Percentiles rank a stretch among this genome's conserved stretches.
Conservation (phyloP, 30 jellyfish, hydroid and myxozoan genomes). For the Chrysaora quinquecirrha region DNA sequence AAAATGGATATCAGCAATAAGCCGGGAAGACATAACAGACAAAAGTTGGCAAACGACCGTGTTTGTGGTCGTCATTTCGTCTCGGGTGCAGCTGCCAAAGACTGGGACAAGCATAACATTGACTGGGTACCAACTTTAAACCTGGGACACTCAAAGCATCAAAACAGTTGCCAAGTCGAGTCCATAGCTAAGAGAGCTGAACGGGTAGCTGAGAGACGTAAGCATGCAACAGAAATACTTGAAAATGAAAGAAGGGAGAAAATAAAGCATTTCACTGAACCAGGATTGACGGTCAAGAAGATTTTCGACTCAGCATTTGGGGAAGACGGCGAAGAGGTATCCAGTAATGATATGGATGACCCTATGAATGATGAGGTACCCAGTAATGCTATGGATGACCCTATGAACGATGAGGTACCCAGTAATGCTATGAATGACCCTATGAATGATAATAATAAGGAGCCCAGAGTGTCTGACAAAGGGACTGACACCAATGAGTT, state of each 20-base stretch:
- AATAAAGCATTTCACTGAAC: constrained; percentile 33
- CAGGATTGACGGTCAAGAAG: constrained; percentile 31
- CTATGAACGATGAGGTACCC: too few relatives aligned
- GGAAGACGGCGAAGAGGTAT: constrained; percentile 26
- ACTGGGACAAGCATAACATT: too few relatives aligned
- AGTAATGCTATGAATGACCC: too few relatives aligned
- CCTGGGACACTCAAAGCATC: constrained; percentile 56
- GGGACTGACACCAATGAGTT: constrained; percentile 36
- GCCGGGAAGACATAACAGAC: constrained; percentile 46
- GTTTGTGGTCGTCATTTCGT: constrained; percentile 61
- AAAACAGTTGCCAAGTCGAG: constrained; percentile 27
- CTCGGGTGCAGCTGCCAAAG: constrained; percentile 59
- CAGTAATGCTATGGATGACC: too few relatives aligned
- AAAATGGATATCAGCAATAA: constrained; percentile 44
- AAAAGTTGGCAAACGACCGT: constrained; percentile 50
- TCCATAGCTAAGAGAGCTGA: constrained; percentile 47
- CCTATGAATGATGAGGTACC: too few relatives aligned
- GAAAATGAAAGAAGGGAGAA: constrained; percentile 36
- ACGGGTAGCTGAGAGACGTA: constrained; percentile 32
- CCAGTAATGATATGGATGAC: constrained; percentile 28
- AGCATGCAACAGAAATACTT: constrained; percentile 37
- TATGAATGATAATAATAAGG: too few relatives aligned
- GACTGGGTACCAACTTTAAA: constrained; percentile 46
- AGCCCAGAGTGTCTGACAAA: constrained; percentile 29
- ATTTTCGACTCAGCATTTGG: constrained; percentile 42